Evolutionary conservation across 2,888 invertebrate genomes (phyloP).

Genomic region (Lasioglossum oenotherae): DNA sequence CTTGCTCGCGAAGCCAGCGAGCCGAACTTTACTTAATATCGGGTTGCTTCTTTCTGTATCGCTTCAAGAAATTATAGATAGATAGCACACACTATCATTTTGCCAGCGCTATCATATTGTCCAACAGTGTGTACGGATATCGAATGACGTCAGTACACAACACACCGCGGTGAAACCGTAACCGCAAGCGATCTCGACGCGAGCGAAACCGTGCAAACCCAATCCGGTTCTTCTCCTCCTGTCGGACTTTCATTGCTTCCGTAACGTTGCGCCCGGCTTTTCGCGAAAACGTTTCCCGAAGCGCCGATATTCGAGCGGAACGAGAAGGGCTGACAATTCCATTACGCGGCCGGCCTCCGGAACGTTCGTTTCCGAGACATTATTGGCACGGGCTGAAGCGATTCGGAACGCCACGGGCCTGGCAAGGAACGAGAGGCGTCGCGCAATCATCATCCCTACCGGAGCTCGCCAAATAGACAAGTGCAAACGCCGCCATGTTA

Average conservation of each 20-base stretch:
- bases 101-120: background rate
- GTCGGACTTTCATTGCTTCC: background rate
- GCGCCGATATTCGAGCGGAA: background rate
- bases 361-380: conserved; percentile 8
- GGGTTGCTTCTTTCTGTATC: too few relatives aligned
- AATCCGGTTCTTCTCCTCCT: background rate
- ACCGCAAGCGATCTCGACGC: background rate
- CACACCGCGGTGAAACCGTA: background rate
- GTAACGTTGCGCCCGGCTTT: background rate
- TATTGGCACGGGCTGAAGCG: background rate
- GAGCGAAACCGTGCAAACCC: background rate
- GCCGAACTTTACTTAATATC: too few relatives aligned
- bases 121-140: background rate
- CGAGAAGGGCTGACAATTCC: background rate
- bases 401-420: background rate
- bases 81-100: background rate
- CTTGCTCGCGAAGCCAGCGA: too few relatives aligned
- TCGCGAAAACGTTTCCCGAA: background rate
- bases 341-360: background rate
- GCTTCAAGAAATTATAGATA: background rate
- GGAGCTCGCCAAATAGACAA: background rate
- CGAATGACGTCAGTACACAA: background rate
- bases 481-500: background rate
- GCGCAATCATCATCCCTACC: background rate
- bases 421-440: background rate